These are phyloP conservation scores for Acleris holmiana DNA, from an alignment of 2,888 invertebrate genomes.

Conservation along the genomic window DNA sequence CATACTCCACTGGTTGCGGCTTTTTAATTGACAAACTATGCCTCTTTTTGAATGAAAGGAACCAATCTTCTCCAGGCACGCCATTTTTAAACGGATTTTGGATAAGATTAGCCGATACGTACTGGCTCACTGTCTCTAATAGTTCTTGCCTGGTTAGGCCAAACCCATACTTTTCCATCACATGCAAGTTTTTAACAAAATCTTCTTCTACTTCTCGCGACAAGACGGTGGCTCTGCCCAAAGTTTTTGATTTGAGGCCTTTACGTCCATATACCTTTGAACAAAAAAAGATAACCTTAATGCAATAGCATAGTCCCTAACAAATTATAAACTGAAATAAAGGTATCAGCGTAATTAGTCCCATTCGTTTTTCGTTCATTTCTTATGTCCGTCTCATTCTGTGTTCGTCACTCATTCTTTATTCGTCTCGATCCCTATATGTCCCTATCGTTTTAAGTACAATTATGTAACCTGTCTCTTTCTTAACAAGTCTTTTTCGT, in stretches of 20 bases:
- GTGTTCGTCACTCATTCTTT: too few relatives aligned
- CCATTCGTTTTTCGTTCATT: too few relatives aligned
- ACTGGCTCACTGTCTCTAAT: constrained; percentile 47
- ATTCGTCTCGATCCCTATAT: too few relatives aligned
- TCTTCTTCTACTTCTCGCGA: constrained; percentile 45
- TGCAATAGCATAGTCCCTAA: too few relatives aligned
- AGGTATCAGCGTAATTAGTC: too few relatives aligned
- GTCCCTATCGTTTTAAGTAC: too few relatives aligned
- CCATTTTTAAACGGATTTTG: constrained; percentile 50
- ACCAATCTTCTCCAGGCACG: constrained; percentile 50
- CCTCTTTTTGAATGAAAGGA: constrained; percentile 47
- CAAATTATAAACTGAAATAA: too few relatives aligned
- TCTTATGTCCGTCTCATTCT: too few relatives aligned
- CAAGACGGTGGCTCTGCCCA: constrained; percentile 45
- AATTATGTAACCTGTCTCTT: too few relatives aligned
- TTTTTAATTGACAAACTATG: constrained; percentile 51
- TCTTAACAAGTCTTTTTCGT: too few relatives aligned
- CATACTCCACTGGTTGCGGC: constrained; percentile 53
- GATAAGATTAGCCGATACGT: constrained; percentile 44
- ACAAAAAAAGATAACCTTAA: too few relatives aligned
- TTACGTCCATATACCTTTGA: too few relatives aligned
- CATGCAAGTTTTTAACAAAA: constrained; percentile 44
- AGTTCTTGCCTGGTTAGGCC: constrained; percentile 52
- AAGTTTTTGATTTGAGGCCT: constrained; percentile 11
- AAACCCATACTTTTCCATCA: constrained; percentile 52